Conservation (phyloP, 2,797 vertebrate species). For the Anableps anableps region DNA sequence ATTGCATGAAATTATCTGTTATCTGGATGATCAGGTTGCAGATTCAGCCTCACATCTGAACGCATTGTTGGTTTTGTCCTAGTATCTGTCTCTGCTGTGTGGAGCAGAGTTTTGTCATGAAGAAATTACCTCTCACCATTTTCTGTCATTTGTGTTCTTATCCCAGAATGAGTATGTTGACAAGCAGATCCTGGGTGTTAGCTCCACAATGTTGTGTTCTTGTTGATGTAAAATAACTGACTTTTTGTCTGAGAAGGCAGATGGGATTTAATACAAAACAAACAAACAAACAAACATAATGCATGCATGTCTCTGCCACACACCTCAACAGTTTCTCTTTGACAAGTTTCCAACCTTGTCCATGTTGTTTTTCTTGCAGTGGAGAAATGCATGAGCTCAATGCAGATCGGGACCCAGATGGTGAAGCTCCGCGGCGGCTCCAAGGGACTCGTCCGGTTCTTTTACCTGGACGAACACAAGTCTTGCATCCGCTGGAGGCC, state of each 20-base stretch:
- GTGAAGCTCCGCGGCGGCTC: constrained; percentile 94
- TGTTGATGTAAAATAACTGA: constrained; percentile 12
- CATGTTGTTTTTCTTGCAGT: constrained; percentile 71
- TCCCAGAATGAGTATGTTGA: constrained; percentile 24
- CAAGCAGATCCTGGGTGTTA: constrained; percentile 6
- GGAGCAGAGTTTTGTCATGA: constrained; percentile 21
- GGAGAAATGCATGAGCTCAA: constrained; percentile 97
- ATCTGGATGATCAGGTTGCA: background rate
- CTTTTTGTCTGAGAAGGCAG: constrained; percentile 23
- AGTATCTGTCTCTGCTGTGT: constrained; percentile 5
- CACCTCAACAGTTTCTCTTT: constrained; percentile 13
- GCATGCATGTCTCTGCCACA: constrained; percentile 16
- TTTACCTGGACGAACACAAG: constrained; percentile 94
- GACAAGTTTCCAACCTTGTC: constrained; percentile 11
- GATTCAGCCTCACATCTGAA: constrained; percentile 1
- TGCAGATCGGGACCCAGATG: constrained; percentile 97
- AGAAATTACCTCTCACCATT: background rate
- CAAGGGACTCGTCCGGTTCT: constrained; percentile 93
- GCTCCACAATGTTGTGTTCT: constrained; percentile 14
- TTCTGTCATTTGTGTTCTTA: constrained; percentile 13
- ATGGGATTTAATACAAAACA: constrained; percentile 18
- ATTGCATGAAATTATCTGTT: background rate
- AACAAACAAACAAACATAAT: background rate
- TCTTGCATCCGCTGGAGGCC: constrained; percentile 98
- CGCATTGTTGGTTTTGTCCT: background rate